A percentile compares a stretch with the other conserved stretches of the same genome.
Evolutionary conservation across 2,797 vertebrate species (phyloP).

Genomic region (Huso huso): DNA sequence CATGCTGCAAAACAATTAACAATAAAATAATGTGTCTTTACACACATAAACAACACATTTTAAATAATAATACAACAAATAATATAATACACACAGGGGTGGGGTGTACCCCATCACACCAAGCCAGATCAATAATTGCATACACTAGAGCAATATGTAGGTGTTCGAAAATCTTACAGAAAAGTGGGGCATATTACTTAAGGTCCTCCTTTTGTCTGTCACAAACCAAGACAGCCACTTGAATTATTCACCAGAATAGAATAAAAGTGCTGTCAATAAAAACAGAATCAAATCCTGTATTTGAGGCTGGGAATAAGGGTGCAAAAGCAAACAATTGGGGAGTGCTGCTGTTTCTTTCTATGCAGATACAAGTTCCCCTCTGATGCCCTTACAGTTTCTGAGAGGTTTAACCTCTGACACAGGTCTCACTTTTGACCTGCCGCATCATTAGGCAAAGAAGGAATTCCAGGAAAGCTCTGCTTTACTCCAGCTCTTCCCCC

Average conservation of each 20-base stretch:
- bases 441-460: not conserved
- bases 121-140: not conserved
- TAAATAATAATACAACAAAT: too few species aligned
- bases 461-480: slow-evolving; percentile 4
- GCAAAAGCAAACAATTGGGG: slow-evolving; percentile 19
- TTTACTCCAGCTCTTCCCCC: slow-evolving; percentile 21
- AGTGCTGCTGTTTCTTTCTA: slow-evolving; percentile 23
- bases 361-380: not conserved
- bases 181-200: slow-evolving; percentile 23
- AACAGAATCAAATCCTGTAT: slow-evolving; percentile 36
- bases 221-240: slow-evolving; percentile 31
- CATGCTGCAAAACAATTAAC: too few species aligned
- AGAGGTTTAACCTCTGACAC: slow-evolving; percentile 3
- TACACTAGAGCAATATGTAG: not conserved
- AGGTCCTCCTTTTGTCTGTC: slow-evolving; percentile 16
- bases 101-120: too few species aligned
- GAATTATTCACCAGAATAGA: slow-evolving; percentile 49
- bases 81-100: too few species aligned
- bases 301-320: slow-evolving; percentile 30
- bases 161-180: not conserved
- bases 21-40: too few species aligned
- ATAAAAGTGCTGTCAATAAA: slow-evolving; percentile 54
- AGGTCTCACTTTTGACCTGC: slow-evolving; percentile 1
- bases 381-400: not conserved
- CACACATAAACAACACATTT: too few species aligned